A percentile compares a stretch with the other conserved stretches of the same genome.
Evolutionary conservation across 2,888 invertebrate genomes (phyloP).

Genomic region (Diaphora mendica): DNA sequence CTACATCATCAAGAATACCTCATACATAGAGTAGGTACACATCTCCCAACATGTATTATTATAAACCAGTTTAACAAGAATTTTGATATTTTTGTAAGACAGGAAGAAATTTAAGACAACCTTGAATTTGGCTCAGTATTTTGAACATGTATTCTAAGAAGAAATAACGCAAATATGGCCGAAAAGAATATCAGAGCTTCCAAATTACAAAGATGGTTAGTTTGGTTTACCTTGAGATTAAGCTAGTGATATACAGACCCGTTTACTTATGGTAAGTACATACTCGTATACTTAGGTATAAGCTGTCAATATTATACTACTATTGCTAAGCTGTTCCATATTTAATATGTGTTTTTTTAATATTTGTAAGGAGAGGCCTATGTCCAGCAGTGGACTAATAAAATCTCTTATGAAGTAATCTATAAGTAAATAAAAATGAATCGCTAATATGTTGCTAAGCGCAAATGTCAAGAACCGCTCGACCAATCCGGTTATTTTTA

Average conservation of each 20-base stretch:
- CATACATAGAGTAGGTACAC: neutral
- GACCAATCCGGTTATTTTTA: too few species aligned
- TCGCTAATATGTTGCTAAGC: too few species aligned
- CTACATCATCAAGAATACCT: neutral
- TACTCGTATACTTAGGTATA: neutral
- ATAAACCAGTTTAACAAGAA: neutral
- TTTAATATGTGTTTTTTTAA: too few species aligned
- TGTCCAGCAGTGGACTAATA: too few species aligned
- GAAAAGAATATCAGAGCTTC: neutral
- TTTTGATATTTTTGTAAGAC: neutral
- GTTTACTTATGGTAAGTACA: neutral
- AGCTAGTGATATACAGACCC: neutral
- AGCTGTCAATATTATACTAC: too few species aligned
- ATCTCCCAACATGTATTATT: neutral
- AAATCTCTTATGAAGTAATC: too few species aligned
- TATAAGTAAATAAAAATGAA: too few species aligned
- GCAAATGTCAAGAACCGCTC: too few species aligned
- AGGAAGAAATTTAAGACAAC: constrained; percentile 7
- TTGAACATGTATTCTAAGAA: neutral
- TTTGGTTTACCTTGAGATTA: constrained; percentile 8
- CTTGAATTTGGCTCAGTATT: neutral
- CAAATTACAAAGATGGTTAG: neutral
- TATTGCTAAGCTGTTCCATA: too few species aligned
- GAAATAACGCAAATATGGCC: neutral
- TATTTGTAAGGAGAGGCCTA: too few species aligned